Evolutionary conservation across 2,888 invertebrate species (phyloP), one percentile per base, ranked within the genome.

Genomic region (Salpingus planirostris): DNA sequence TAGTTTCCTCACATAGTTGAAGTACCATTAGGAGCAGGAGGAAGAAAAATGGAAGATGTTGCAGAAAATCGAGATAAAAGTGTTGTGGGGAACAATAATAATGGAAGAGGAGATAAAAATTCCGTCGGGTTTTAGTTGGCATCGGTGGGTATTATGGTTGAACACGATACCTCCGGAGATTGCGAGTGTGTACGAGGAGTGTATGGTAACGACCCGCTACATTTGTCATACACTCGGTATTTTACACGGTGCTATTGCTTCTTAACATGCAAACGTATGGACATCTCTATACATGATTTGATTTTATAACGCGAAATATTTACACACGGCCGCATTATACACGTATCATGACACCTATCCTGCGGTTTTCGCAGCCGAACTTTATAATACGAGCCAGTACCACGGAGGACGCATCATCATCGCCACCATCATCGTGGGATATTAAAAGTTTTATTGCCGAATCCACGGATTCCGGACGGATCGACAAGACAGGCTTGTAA

Each of bases 191-290:
- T n/a, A n/a, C n/a, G n/a, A n/a, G n/a, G n/a, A n/a, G n/a, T n/a
- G n/a, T n/a, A n/a, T n/a, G n/a, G 42, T 47, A 50, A 44, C 48
- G 43, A 46, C 44, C n/a, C 48, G 42, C 43, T 42, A 49, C 54
- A 52, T 52, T 51, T 55, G 55, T 55, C 57, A 55, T 55, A 54
- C 44, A 50, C 46, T 52, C 46, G 46, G 46, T 55, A 57, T 55
- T 55, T 57, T 52, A 55, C 53, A 47, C 50, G n/a, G 46, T 51
- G 49, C 46, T 51, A 57, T 57, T 54, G 52, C 55, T 43, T 44
- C 47, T 57, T 50, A 52, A 50, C 57, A 55, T 55, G 57, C 57
- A 45, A 57, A 51, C 49, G 36, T 50, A 36, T 45, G 44, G 46
- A 47, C 47, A 46, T 48, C 46, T 50, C 50, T 47, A 50, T 50